Evolutionary conservation across 2,113 vertebrate genomes (phyloP).

Genomic region (Ibidorhyncha struthersii): DNA sequence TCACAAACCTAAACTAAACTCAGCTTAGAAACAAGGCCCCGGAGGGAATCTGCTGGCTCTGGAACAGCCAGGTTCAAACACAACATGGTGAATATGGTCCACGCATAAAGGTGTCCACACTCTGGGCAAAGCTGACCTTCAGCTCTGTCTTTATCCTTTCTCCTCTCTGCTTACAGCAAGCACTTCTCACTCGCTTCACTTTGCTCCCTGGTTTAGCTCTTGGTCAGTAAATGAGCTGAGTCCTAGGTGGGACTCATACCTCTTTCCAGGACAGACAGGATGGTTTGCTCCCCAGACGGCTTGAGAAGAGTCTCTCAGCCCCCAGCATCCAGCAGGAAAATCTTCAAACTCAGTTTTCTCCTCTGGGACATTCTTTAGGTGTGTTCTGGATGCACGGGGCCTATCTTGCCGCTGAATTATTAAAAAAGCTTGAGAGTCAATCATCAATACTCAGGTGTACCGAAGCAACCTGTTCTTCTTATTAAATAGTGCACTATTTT

Average conservation of each 20-base stretch:
- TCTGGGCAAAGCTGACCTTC: neutral
- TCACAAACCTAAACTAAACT: neutral
- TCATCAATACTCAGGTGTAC: neutral
- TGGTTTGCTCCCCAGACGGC: neutral
- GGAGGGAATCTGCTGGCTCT: neutral
- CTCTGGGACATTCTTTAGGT: neutral
- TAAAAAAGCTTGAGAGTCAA: conserved; percentile 37
- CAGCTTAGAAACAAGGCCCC: neutral
- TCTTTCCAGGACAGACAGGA: neutral
- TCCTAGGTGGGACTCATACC: neutral
- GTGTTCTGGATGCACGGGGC: neutral
- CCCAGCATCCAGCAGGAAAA: neutral
- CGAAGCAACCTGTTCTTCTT: neutral
- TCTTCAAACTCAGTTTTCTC: neutral
- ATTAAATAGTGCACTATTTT: neutral
- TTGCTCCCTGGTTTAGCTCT: neutral
- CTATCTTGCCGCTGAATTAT: conserved; percentile 19
- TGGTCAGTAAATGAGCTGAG: neutral
- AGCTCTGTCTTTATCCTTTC: rapidly evolving
- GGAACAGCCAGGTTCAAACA: neutral
- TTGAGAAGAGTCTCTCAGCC: neutral
- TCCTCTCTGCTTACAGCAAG: rapidly evolving
- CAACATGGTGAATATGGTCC: rapidly evolving
- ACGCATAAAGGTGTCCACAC: rapidly evolving
- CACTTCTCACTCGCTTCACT: rapidly evolving